phyloP scores from a whole-genome alignment of 2,113 vertebrate genomes.

The Odocoileus virginianus region DNA sequence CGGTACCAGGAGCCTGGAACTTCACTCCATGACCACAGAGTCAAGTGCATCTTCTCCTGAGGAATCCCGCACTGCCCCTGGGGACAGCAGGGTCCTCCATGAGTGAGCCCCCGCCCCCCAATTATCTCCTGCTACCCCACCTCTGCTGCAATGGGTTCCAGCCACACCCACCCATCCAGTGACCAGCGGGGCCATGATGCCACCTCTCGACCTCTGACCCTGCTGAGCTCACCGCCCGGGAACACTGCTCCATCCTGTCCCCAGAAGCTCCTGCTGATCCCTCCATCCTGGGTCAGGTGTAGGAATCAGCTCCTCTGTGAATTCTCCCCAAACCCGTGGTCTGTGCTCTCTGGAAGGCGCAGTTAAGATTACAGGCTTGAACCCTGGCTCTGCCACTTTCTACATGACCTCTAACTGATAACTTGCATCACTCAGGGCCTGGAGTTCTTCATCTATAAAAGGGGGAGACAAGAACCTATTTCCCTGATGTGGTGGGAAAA shows the following conservation, averaged over 20 bases:
- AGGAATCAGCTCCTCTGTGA: background rate
- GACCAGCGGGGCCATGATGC: background rate
- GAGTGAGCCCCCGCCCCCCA: background rate
- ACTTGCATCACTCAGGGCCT: background rate
- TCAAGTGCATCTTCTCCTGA: background rate
- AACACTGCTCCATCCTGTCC: background rate
- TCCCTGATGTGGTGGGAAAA: background rate
- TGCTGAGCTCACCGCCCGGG: background rate
- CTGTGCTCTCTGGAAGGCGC: background rate
- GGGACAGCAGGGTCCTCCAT: background rate
- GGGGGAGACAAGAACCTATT: background rate
- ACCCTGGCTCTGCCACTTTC: background rate
- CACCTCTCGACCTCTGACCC: background rate
- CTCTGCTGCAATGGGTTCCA: fast-evolving
- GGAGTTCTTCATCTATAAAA: background rate
- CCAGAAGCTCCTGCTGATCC: no score
- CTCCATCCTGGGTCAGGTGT: background rate
- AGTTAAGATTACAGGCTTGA: background rate
- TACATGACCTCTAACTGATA: background rate
- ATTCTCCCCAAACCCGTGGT: background rate
- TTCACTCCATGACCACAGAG: background rate
- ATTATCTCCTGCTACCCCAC: background rate
- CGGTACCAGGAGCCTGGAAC: background rate
- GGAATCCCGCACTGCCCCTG: no score
- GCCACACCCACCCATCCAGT: background rate